These are phyloP conservation scores for Graptemys geographica DNA, from an alignment of 2,797 vertebrate genomes.

Conservation along the genomic window DNA sequence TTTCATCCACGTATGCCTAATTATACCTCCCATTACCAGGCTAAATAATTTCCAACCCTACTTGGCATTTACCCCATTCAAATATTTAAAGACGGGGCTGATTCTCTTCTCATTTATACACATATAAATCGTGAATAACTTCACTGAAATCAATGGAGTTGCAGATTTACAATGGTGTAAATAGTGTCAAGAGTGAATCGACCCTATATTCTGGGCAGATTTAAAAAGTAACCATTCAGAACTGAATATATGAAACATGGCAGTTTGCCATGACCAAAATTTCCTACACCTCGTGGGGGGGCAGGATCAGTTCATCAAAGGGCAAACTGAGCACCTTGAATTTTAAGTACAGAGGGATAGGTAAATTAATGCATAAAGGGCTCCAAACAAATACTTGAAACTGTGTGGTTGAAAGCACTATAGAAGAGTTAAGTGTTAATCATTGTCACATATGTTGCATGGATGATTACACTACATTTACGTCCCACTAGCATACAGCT, in stretches of 20 bases:
- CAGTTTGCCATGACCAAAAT: slow-evolving; percentile 36
- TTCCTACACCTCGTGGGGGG: slow-evolving; percentile 22
- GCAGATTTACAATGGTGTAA: background rate
- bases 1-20: slow-evolving; percentile 71
- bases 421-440: background rate
- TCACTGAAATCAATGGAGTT: slow-evolving; percentile 4
- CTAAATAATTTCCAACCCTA: slow-evolving; percentile 71
- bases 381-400: background rate
- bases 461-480: slow-evolving; percentile 34
- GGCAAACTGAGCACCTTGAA: slow-evolving; percentile 58
- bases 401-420: background rate
- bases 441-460: slow-evolving; percentile 8
- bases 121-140: slow-evolving; percentile 30
- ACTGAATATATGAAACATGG: slow-evolving; percentile 34
- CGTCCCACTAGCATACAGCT: slow-evolving; percentile 16
- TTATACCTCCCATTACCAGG: slow-evolving; percentile 71
- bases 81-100: slow-evolving; percentile 68
- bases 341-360: slow-evolving; percentile 18
- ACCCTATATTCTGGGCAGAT: background rate
- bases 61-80: slow-evolving; percentile 73
- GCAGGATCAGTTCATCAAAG: slow-evolving; percentile 42
- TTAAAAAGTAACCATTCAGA: background rate
- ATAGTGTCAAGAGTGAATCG: slow-evolving; percentile 9
- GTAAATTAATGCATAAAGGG: slow-evolving; percentile 30
- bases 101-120: slow-evolving; percentile 57